Evolutionary conservation across 1,140 invertebrate genomes (phyloP).

Genomic region (Drusus annulatus): DNA sequence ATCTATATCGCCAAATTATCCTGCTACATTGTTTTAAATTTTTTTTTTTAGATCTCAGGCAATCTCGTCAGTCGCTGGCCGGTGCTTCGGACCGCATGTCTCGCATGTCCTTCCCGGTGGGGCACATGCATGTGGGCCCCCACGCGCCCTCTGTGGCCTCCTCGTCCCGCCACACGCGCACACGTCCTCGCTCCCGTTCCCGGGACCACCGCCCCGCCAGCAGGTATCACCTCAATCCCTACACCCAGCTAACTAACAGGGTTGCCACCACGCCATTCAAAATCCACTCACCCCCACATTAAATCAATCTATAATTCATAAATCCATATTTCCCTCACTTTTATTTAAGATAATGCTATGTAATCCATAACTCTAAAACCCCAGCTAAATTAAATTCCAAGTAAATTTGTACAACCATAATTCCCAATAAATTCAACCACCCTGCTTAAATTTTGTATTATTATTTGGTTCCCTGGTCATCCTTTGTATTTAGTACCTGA

Average conservation of each 20-base stretch:
- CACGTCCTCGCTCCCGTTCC: slow-evolving; percentile 77
- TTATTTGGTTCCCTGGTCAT: too few relatives aligned
- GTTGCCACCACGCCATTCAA: slow-evolving; percentile 15
- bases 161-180: slow-evolving; percentile 74
- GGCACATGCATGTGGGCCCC: slow-evolving; percentile 65
- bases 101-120: slow-evolving; percentile 76
- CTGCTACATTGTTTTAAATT: too few relatives aligned
- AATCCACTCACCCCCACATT: background rate
- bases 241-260: slow-evolving; percentile 10
- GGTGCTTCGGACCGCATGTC: slow-evolving; percentile 85
- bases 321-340: background rate
- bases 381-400: too few relatives aligned
- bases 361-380: too few relatives aligned
- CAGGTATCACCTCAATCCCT: slow-evolving; percentile 64
- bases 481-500: too few relatives aligned
- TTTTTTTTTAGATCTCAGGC: slow-evolving; percentile 82
- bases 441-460: too few relatives aligned
- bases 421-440: too few relatives aligned
- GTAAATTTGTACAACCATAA: too few relatives aligned
- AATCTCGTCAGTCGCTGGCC: slow-evolving; percentile 86
- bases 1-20: too few relatives aligned
- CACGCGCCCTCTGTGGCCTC: slow-evolving; percentile 70
- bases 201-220: slow-evolving; percentile 73
- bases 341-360: too few relatives aligned
- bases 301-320: background rate